Evolutionary conservation across 2,113 vertebrate species (phyloP), one percentile per base, ranked within the genome.

Genomic region (Vanacampus margaritifer): DNA sequence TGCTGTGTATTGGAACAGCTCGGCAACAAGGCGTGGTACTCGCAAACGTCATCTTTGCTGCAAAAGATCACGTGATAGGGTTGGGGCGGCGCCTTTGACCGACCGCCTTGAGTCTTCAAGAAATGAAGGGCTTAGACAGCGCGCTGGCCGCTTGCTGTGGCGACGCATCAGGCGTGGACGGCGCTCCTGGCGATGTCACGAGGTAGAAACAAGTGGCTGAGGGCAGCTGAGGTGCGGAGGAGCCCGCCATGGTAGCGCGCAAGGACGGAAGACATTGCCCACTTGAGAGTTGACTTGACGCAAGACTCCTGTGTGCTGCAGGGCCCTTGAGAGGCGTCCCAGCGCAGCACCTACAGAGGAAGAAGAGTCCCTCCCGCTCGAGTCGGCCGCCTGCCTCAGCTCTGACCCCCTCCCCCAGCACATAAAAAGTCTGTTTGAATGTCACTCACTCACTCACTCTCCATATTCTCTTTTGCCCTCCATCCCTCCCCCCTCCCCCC

Each of bases 271-370:
- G 43, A 6, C 43, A 1, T 46, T 17, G 48, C 21, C 48, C 19
- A 8, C 48, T 89, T 84, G 93, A 94, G 92, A 93, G 93, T 62
- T 69, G 56, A 95, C 91, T 94, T 94, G 94, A 95, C 95, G 26
- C 97, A 95, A 95, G 94, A 95, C 95, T 96, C 94, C 94, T 96
- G 95, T 96, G 94, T 97, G 95, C 95, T 96, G 95, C 95, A 96
- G 95, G 95, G 94, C 93, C 92, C 94, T 95, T 95, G 93, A 95
- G 94, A 96, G 93, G 95, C 95, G 94, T 91, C 94, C 92, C 91
- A 64, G 66, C 48, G 35, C 66, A 59, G 65, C 67, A 66, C 51
- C 67, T 70, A 68, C 73, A 93, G 95, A 95, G 95, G 95, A 96
- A 48, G 61, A 71, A 91, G 93, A 94, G 93, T 50, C 60, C 50